These are phyloP conservation scores for Luffia ferchaultella DNA, from an alignment of 2,888 invertebrate genomes.

Conservation along the genomic window DNA sequence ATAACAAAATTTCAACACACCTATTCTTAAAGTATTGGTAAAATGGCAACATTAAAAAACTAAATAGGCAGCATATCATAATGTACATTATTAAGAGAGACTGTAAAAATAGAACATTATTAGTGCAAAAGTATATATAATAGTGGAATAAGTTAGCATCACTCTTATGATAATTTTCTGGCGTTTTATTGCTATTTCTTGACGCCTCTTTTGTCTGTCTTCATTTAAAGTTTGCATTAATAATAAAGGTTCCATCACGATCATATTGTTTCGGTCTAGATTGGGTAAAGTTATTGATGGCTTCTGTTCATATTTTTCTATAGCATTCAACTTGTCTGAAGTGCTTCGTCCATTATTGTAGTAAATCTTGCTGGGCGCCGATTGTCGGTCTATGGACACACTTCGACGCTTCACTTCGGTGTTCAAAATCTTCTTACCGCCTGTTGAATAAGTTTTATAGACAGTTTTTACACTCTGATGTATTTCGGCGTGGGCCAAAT, in stretches of 20 bases:
- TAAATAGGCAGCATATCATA: no score
- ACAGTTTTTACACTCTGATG: slow-evolving; percentile 22
- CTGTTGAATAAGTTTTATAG: slow-evolving; percentile 12
- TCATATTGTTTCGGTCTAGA: slow-evolving; percentile 30
- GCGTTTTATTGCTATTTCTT: slow-evolving; percentile 13
- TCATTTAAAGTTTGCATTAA: slow-evolving; percentile 48
- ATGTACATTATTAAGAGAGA: slow-evolving; percentile 16
- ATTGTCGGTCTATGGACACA: slow-evolving; percentile 11
- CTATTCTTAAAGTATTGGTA: no score
- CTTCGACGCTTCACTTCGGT: slow-evolving; percentile 9
- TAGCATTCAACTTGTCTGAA: slow-evolving; percentile 8
- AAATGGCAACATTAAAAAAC: no score
- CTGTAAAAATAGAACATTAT: slow-evolving; percentile 52
- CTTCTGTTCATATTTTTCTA: slow-evolving; percentile 27
- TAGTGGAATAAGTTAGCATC: slow-evolving; percentile 62
- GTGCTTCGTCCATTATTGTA: slow-evolving; percentile 1
- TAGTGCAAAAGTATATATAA: slow-evolving; percentile 41
- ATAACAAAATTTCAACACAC: no score
- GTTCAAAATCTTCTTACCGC: slow-evolving; percentile 15
- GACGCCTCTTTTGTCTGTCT: slow-evolving; percentile 24
- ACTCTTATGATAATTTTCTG: slow-evolving; percentile 39
- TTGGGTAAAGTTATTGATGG: slow-evolving; percentile 28
- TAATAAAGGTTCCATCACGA: slow-evolving; percentile 53
- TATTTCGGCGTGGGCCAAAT: slow-evolving; percentile 14
- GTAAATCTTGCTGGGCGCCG: background rate